Base-by-base conservation (phyloP, 2,113 vertebrate genomes). In the Zapornia atra region DNA sequence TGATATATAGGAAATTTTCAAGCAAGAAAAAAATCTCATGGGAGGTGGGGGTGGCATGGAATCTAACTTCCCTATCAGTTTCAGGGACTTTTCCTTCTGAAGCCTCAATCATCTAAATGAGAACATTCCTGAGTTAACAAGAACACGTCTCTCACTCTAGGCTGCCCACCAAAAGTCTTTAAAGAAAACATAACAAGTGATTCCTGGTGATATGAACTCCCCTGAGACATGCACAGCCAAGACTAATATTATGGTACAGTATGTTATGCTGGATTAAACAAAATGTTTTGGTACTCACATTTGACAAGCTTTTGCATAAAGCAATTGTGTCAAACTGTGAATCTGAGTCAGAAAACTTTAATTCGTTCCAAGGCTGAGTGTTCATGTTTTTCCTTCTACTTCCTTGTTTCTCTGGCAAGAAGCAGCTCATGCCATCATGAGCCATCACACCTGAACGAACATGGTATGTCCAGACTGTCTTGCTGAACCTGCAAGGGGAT, bases 231-330 rank as follows among this genome's bases (percentile, higher is more conserved):
- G 53, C 53, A 92, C 33, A 80, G 53, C 68, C 66, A 86, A 94
- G 68, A 86, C 33, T 83, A 83, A 91, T 95, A 65, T 83, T 94
- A 76, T 83, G 72, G 68, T 77, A 91, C 72, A 72, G 38, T 46
- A 33, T 64, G 77, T 63, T 92, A 80, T 40, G 40, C 59, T 92
- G 82, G 56, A 78, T 94, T 79, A 88, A 90, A 90, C n/a, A 61
- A 77, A 92, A 92, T 46, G 7, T 80, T 92, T 91, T 91, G 68
- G 24, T 88, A 60, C 66, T 92, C 66, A 54, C 12, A 68, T 88
- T 81, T 64, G 42, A 82, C 31, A 86, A 86, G 31, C 16, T 75
- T 88, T 91, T 91, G 66, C 28, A 66, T 70, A 90, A 59, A 54
- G 34, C 16, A 85, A 24, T 68, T 76, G 33, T 68, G 59, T 92